Conservation (phyloP, 2,797 vertebrate genomes). For the Centropyge bicolor region DNA sequence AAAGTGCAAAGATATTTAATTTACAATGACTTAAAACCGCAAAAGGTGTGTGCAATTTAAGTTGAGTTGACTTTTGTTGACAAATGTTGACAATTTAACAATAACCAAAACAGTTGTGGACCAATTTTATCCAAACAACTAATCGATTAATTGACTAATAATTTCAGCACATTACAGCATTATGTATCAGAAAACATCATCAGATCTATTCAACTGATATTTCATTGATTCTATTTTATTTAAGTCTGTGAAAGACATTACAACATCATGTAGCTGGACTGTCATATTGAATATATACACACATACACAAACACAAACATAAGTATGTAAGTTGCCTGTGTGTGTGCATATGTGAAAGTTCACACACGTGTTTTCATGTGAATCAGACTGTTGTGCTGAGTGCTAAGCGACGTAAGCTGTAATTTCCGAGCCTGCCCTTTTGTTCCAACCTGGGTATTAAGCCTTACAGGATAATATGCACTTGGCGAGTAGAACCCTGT, state of each 20-base stretch:
- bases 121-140: background rate
- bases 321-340: slow-evolving; percentile 20
- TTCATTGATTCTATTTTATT: background rate
- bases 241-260: background rate
- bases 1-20: background rate
- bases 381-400: slow-evolving; percentile 81
- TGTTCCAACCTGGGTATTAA: slow-evolving; percentile 89
- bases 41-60: background rate
- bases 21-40: background rate
- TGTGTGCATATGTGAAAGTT: slow-evolving; percentile 63
- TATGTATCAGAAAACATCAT: background rate
- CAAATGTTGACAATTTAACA: background rate
- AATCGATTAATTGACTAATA: background rate
- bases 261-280: background rate
- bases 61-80: background rate
- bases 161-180: background rate
- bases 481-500: slow-evolving; percentile 85
- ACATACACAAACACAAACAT: background rate
- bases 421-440: slow-evolving; percentile 87
- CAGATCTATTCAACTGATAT: background rate
- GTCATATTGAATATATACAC: background rate
- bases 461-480: slow-evolving; percentile 90
- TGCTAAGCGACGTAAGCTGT: slow-evolving; percentile 81
- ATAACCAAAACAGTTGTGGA: background rate
- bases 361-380: slow-evolving; percentile 69